A percentile compares a stretch with the other conserved stretches of the same genome.
These are phyloP conservation scores for Pammene fasciana DNA, from an alignment of 2,888 invertebrate genomes.

Conservation along the genomic window DNA sequence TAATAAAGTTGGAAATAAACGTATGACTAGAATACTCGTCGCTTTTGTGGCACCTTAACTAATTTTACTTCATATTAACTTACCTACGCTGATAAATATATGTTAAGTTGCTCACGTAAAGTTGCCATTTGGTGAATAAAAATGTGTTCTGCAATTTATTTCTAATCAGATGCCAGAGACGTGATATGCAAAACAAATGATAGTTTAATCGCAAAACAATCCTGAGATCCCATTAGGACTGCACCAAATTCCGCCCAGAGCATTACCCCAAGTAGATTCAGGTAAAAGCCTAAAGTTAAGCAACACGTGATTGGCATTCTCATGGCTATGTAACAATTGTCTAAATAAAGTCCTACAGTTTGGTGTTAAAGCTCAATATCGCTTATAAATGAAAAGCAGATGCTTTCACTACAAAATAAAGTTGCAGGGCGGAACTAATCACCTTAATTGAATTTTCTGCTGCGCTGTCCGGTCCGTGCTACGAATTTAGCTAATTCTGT, in stretches of 20 bases:
- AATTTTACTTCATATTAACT: background rate
- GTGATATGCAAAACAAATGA: conserved; percentile 37
- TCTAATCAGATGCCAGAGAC: conserved; percentile 28
- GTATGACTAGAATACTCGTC: conserved; percentile 10
- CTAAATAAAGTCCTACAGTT: conserved; percentile 45
- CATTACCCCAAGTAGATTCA: conserved; percentile 58
- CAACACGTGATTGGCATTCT: conserved; percentile 63
- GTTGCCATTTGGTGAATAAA: conserved; percentile 23
- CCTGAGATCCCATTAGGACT: conserved; percentile 41
- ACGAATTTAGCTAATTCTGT: conserved; percentile 73
- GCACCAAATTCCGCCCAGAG: conserved; percentile 54
- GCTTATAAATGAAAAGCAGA: conserved; percentile 47
- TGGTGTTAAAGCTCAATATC: conserved; percentile 50
- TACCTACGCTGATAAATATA: conserved; percentile 3
- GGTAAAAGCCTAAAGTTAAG: conserved; percentile 56
- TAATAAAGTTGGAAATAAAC: conserved; percentile 26
- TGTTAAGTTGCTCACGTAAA: conserved; percentile 24
- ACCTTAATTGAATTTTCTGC: conserved; percentile 76
- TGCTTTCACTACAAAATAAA: conserved; percentile 63
- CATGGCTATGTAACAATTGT: conserved; percentile 43
- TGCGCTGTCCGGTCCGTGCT: conserved; percentile 66
- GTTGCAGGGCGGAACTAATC: conserved; percentile 75
- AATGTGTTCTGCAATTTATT: conserved; percentile 23
- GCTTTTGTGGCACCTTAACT: conserved; percentile 7
- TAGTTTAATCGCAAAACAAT: conserved; percentile 27